phyloP scores from a whole-genome alignment of 23 tunicate species.

The Clavelina lepadiformis region DNA sequence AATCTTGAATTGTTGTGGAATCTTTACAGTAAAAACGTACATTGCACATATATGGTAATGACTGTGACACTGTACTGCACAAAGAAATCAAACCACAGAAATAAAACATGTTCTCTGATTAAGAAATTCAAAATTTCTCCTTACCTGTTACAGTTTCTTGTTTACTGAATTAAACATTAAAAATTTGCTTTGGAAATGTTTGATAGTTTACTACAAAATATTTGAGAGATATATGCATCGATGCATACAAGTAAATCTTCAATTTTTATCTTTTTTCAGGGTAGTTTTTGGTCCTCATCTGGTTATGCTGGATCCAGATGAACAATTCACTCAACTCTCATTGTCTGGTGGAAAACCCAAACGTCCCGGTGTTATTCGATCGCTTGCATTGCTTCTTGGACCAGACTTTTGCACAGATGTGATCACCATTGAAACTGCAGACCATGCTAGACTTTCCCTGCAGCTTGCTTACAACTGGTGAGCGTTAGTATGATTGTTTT shows the following conservation, averaged over 20 bases:
- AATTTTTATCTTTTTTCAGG: no score
- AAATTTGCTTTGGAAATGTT: no score
- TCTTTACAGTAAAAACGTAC: not conserved
- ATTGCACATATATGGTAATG: no score
- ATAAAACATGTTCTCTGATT: no score
- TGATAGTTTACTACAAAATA: no score
- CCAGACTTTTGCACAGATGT: constrained; percentile 99
- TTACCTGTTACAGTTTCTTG: no score
- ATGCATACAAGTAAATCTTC: no score
- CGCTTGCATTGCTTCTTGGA: constrained; percentile 86
- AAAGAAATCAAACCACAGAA: no score
- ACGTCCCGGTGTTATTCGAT: constrained; percentile 77
- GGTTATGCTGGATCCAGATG: constrained; percentile 94
- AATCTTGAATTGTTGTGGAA: not conserved
- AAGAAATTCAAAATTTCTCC: no score
- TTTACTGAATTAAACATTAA: no score
- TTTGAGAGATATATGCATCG: no score
- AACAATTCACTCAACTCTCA: constrained; percentile 93
- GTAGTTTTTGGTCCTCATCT: constrained; percentile 97
- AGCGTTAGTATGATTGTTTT: not conserved
- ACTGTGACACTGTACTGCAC: no score
- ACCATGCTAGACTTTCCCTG: constrained; percentile 91
- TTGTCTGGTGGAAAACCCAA: constrained; percentile 97
- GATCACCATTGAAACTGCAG: constrained; percentile 89
- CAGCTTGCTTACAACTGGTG: constrained; percentile 94